Conservation (phyloP, 2,113 vertebrate genomes). For the Clarias magur region DNA sequence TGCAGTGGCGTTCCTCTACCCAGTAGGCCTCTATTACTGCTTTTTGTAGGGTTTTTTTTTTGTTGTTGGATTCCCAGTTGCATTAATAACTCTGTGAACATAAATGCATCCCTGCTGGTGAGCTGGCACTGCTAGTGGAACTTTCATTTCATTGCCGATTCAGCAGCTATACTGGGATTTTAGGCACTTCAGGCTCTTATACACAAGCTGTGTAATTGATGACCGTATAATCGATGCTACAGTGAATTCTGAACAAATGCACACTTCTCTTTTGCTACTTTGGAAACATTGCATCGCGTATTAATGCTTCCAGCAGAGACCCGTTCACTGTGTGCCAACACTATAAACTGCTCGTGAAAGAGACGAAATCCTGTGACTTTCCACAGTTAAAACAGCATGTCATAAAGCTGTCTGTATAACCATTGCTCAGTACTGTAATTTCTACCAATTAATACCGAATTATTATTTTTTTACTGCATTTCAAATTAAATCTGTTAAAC, state of each 20-base stretch:
- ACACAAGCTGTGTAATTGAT: not conserved
- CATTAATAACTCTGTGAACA: not conserved
- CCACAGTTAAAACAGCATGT: not conserved
- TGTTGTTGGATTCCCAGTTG: not conserved
- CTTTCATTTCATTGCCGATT: not conserved
- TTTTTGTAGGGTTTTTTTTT: not conserved
- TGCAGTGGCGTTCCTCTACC: not conserved
- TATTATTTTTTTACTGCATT: not conserved
- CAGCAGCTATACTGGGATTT: not conserved
- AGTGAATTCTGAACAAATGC: not conserved
- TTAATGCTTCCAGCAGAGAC: not conserved
- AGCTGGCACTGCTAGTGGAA: not conserved
- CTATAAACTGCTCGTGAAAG: not conserved
- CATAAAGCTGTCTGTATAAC: not conserved
- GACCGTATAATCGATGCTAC: not conserved
- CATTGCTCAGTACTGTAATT: not conserved
- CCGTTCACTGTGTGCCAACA: not conserved
- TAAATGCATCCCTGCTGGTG: not conserved
- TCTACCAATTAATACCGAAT: not conserved
- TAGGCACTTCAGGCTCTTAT: not conserved
- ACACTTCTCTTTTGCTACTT: not conserved
- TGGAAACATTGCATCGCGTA: not conserved
- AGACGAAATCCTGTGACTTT: not conserved
- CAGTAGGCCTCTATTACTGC: not conserved
- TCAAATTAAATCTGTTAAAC: not conserved